phyloP scores from a whole-genome alignment of 2,888 invertebrate genomes.

The Himalopsyche tibetana region DNA sequence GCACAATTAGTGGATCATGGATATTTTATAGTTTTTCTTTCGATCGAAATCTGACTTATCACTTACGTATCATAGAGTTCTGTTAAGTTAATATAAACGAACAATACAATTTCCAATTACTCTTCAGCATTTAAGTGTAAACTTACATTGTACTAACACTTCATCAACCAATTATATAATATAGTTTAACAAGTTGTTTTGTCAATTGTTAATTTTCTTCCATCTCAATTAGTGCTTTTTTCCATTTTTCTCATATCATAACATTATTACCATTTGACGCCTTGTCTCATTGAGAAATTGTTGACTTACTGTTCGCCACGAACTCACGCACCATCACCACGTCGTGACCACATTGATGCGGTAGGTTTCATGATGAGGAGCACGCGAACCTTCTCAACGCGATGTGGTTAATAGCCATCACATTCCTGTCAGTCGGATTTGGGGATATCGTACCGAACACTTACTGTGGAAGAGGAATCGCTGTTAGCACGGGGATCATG shows the following conservation, averaged over 20 bases:
- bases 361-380: conserved; percentile 98
- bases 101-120: no score
- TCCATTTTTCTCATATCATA: neutral
- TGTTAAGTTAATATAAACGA: no score
- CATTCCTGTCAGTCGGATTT: conserved; percentile 99
- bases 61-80: no score
- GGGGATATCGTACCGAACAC: conserved; percentile 99
- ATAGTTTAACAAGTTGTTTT: no score
- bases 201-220: no score
- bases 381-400: conserved; percentile 99
- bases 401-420: conserved; percentile 99
- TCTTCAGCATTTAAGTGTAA: no score
- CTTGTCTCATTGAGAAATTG: conserved; percentile 31
- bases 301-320: conserved; percentile 17
- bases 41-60: no score
- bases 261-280: neutral
- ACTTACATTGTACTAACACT: no score
- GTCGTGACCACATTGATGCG: neutral
- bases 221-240: neutral
- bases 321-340: neutral
- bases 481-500: conserved; percentile 99
- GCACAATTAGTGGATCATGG: no score
- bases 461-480: conserved; percentile 99
- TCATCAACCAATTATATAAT: no score
- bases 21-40: no score